Percentiles rank a stretch among this genome's conserved stretches.
These are phyloP conservation scores for Dermochelys coriacea DNA, from an alignment of 2,797 vertebrate genomes.

Conservation along the genomic window DNA sequence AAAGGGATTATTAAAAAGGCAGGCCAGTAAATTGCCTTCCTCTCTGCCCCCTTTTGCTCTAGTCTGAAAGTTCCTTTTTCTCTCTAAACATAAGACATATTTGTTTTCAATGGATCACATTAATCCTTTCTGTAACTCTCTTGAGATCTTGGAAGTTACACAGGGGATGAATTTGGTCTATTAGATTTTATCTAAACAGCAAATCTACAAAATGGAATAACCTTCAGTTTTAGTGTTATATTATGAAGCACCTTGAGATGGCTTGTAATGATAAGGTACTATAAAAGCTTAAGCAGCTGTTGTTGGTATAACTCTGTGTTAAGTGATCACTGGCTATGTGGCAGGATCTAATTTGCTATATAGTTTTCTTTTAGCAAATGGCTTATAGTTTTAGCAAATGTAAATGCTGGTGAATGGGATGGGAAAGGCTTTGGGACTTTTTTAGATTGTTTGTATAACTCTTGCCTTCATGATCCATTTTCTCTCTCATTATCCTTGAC, in stretches of 20 bases:
- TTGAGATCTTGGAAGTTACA: conserved; percentile 8
- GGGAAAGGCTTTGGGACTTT: conserved; percentile 20
- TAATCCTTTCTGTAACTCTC: not conserved
- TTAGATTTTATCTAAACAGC: conserved; percentile 40
- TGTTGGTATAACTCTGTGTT: not conserved
- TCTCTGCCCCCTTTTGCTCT: not conserved
- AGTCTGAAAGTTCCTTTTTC: conserved; percentile 3
- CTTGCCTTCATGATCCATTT: not conserved
- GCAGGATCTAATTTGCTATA: not conserved
- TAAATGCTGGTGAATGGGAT: conserved; percentile 2
- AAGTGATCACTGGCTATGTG: not conserved
- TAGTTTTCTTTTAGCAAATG: conserved; percentile 6
- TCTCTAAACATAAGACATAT: not conserved
- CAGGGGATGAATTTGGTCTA: conserved; percentile 1
- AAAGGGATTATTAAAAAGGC: conserved; percentile 20
- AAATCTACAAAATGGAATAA: conserved; percentile 54
- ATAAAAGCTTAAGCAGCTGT: conserved; percentile 38
- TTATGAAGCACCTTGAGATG: conserved; percentile 50
- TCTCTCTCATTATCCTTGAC: not conserved
- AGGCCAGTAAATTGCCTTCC: not conserved
- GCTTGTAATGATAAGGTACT: not conserved
- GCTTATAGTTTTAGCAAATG: conserved; percentile 28
- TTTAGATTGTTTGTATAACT: conserved; percentile 49
- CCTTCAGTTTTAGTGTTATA: conserved; percentile 62
- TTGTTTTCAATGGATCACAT: not conserved